Evolutionary conservation across 2,113 vertebrate genomes (phyloP).

Genomic region (Empidonax traillii): DNA sequence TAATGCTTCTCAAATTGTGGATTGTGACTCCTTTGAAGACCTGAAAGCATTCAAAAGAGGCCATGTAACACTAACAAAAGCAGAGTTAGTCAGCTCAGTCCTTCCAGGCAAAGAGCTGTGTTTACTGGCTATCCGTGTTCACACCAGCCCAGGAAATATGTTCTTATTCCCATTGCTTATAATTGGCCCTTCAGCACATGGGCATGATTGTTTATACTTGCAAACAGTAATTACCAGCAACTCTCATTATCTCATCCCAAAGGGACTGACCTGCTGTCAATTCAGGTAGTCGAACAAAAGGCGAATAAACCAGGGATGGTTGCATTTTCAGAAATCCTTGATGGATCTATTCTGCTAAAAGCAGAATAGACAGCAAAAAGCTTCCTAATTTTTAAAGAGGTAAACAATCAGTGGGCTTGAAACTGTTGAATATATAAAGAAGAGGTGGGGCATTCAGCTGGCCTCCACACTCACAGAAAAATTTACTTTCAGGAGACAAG

Average conservation of each 20-base stretch:
- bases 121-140: neutral
- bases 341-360: neutral
- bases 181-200: conserved; percentile 32
- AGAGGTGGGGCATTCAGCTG: neutral
- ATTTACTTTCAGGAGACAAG: neutral
- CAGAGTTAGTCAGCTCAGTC: conserved; percentile 22
- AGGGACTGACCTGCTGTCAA: neutral
- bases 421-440: neutral
- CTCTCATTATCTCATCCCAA: neutral
- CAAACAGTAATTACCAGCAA: neutral
- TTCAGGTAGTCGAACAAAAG: neutral
- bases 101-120: neutral
- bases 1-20: neutral
- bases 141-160: neutral
- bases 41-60: neutral
- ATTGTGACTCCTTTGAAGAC: neutral
- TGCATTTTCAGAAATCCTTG: neutral
- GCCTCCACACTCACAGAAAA: neutral
- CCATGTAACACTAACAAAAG: neutral
- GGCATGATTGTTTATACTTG: conserved; percentile 10
- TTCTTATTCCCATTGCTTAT: conserved; percentile 24
- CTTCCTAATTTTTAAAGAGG: neutral
- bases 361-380: neutral
- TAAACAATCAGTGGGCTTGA: neutral
- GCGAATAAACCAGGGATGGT: neutral